Percentiles rank a stretch among this genome's conserved stretches.
These are phyloP conservation scores for Paratilapia polleni DNA, from an alignment of 2,113 vertebrate species.

Conservation along the genomic window DNA sequence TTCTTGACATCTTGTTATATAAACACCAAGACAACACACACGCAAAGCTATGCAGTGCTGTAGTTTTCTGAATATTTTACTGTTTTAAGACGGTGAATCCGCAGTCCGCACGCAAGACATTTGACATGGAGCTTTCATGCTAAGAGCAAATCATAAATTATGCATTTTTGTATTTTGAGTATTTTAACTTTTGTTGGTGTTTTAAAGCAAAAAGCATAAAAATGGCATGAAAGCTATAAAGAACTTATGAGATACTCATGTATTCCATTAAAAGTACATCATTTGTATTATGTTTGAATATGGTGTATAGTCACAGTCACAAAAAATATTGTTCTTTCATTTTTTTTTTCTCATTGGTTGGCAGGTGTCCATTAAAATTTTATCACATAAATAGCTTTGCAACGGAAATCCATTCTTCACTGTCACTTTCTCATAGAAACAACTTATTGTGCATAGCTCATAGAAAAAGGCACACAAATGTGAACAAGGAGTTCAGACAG, in stretches of 20 bases:
- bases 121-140: slow-evolving; percentile 20
- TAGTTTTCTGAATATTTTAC: slow-evolving; percentile 10
- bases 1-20: slow-evolving; percentile 12
- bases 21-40: neutral
- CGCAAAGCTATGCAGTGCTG: neutral
- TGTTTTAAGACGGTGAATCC: neutral
- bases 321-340: neutral
- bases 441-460: neutral
- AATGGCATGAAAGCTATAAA: slow-evolving; percentile 11
- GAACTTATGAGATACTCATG: neutral
- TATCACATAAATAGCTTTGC: neutral
- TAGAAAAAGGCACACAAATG: neutral
- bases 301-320: neutral
- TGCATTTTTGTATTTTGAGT: neutral
- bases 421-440: neutral
- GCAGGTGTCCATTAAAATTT: neutral
- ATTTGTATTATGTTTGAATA: neutral
- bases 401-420: neutral
- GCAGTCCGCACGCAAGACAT: neutral
- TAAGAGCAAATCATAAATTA: slow-evolving; percentile 29
- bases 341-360: neutral
- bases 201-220: slow-evolving; percentile 17
- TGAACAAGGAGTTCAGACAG: neutral
- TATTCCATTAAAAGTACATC: slow-evolving; percentile 11
- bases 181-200: slow-evolving; percentile 31